Conservation (phyloP, 1,140 invertebrate genomes). For the Popillia japonica region DNA sequence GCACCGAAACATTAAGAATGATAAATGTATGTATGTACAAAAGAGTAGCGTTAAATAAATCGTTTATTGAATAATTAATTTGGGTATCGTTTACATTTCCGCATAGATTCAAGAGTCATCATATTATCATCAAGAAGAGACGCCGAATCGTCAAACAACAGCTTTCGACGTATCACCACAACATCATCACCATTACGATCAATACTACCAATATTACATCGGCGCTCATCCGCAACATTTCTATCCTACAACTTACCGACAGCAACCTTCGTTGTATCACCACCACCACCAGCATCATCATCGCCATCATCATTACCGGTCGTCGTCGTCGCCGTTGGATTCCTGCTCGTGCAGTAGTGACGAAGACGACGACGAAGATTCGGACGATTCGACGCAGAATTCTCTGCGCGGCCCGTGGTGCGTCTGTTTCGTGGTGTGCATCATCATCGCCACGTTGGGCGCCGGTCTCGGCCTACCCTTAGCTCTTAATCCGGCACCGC, state of each 20-base stretch:
- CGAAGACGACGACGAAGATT: constrained; percentile 44
- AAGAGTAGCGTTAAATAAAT: no score
- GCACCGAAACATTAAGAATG: no score
- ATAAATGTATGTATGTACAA: no score
- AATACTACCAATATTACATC: not conserved
- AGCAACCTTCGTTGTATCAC: constrained; percentile 34
- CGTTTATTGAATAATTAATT: no score
- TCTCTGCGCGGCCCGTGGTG: constrained; percentile 55
- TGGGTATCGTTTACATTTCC: no score
- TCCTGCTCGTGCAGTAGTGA: constrained; percentile 56
- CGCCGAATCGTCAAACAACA: not conserved
- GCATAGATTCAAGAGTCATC: not conserved
- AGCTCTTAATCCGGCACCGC: constrained; percentile 48
- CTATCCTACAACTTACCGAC: constrained; percentile 32
- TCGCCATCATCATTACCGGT: constrained; percentile 47
- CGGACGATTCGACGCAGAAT: constrained; percentile 45
- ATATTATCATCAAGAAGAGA: not conserved
- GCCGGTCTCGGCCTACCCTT: constrained; percentile 55
- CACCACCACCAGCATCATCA: not conserved
- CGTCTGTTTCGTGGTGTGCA: constrained; percentile 56
- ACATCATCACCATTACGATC: not conserved
- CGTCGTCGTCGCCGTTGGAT: constrained; percentile 46
- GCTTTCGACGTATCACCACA: not conserved
- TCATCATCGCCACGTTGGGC: constrained; percentile 55
- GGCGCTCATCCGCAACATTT: constrained; percentile 39